Evolutionary conservation across 1,140 invertebrate genomes (phyloP).

Genomic region (Neuroterus valhalla): DNA sequence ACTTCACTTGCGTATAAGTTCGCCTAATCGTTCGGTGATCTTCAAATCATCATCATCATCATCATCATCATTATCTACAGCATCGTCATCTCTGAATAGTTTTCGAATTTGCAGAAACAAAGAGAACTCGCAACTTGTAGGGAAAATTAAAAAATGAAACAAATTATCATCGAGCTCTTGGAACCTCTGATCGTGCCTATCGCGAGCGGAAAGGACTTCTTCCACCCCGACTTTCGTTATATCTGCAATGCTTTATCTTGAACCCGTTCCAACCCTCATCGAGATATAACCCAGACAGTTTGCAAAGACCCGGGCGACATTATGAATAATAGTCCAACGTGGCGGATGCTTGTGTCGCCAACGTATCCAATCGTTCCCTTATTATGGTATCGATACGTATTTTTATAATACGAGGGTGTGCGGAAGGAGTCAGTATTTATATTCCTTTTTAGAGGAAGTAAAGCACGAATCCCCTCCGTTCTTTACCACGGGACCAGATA

Average conservation of each 20-base stretch:
- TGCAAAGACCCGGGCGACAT: slow-evolving; percentile 62
- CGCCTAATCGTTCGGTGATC: too few relatives aligned
- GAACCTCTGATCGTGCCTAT: slow-evolving; percentile 40
- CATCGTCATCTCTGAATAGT: too few relatives aligned
- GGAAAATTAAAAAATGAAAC: background rate
- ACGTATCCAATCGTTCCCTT: slow-evolving; percentile 72
- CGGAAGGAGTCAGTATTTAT: background rate
- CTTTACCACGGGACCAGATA: slow-evolving; percentile 31
- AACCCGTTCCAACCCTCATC: slow-evolving; percentile 56
- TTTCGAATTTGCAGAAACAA: too few relatives aligned
- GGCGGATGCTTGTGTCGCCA: slow-evolving; percentile 59
- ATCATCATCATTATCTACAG: too few relatives aligned
- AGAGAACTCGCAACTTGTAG: too few relatives aligned
- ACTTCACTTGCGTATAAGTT: too few relatives aligned
- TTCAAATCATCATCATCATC: too few relatives aligned
- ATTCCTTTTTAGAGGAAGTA: slow-evolving; percentile 6
- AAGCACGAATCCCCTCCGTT: slow-evolving; percentile 8
- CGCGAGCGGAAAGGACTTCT: slow-evolving; percentile 42
- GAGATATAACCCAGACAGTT: slow-evolving; percentile 65
- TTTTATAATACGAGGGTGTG: slow-evolving; percentile 56
- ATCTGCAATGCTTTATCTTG: slow-evolving; percentile 56
- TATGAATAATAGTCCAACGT: slow-evolving; percentile 62
- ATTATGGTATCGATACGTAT: slow-evolving; percentile 74
- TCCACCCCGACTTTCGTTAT: slow-evolving; percentile 54
- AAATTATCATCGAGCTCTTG: slow-evolving; percentile 14